These are phyloP conservation scores for Spilogale gracilis DNA, from an alignment of 2,113 vertebrate species.

Conservation along the genomic window DNA sequence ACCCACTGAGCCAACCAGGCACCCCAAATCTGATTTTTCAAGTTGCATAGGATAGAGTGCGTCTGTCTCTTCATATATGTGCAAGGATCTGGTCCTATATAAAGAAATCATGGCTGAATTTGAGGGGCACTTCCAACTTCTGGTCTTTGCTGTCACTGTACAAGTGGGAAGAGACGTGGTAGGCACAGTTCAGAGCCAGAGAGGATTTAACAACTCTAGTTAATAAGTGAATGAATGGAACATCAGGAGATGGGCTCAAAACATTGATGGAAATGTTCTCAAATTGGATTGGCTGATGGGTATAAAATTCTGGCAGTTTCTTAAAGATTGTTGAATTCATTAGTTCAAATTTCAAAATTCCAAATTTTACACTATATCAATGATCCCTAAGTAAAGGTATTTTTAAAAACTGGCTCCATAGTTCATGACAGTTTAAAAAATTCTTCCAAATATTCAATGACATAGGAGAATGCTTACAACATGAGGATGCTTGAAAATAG, in stretches of 20 bases:
- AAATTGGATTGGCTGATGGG: not conserved
- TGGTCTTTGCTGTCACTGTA: not conserved
- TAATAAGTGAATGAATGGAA: not conserved
- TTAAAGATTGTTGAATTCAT: not conserved
- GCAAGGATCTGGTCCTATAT: not conserved
- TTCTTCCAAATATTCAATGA: not conserved
- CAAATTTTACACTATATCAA: not conserved
- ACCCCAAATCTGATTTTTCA: not conserved
- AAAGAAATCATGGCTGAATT: not conserved
- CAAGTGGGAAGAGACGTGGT: not conserved
- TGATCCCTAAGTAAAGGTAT: not conserved
- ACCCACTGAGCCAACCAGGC: too few species aligned
- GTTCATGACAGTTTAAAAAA: constrained; percentile 26
- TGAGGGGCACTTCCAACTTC: not conserved
- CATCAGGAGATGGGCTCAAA: not conserved
- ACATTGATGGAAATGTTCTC: not conserved
- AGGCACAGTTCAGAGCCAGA: not conserved
- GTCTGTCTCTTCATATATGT: not conserved
- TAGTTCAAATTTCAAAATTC: not conserved
- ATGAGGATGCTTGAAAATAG: not conserved
- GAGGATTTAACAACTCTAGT: not conserved
- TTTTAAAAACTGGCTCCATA: not conserved
- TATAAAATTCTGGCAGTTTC: not conserved
- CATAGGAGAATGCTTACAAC: not conserved
- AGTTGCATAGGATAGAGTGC: fast-evolving